These are phyloP conservation scores for Drosophila novamexicana DNA, from an alignment of 1,140 invertebrate species.

Conservation along the genomic window DNA sequence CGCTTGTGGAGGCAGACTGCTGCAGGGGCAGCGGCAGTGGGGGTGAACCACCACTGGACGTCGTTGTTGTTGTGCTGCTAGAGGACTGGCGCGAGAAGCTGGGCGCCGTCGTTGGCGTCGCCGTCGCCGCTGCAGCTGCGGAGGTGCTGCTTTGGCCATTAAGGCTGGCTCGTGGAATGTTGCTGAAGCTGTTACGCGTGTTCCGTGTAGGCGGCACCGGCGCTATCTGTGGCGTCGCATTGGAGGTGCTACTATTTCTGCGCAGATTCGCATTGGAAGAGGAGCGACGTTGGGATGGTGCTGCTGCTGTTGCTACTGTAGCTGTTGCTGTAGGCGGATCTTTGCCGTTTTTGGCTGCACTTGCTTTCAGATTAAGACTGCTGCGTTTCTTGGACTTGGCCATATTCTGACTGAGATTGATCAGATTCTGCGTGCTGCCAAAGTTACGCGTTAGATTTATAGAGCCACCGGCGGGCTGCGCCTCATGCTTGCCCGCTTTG, in stretches of 20 bases:
- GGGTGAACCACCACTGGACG: slow-evolving; percentile 35
- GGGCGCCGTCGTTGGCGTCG: slow-evolving; percentile 19
- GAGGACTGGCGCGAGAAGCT: slow-evolving; percentile 71
- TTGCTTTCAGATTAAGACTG: slow-evolving; percentile 75
- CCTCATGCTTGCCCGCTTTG: slow-evolving; percentile 54
- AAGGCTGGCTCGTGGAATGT: slow-evolving; percentile 81
- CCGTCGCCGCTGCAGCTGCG: slow-evolving; percentile 2
- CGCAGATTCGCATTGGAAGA: slow-evolving; percentile 77
- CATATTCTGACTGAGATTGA: slow-evolving; percentile 76
- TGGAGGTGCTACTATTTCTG: slow-evolving; percentile 67
- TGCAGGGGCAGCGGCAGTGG: slow-evolving; percentile 39
- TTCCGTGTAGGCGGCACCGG: slow-evolving; percentile 70
- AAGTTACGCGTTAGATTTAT: slow-evolving; percentile 75
- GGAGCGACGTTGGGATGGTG: slow-evolving; percentile 62
- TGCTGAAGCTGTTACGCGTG: slow-evolving; percentile 79
- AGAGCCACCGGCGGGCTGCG: slow-evolving; percentile 45
- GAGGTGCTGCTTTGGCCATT: slow-evolving; percentile 30
- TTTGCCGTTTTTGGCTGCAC: slow-evolving; percentile 60
- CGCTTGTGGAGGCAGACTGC: slow-evolving; percentile 68
- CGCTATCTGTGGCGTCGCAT: slow-evolving; percentile 37
- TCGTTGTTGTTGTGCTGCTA: slow-evolving; percentile 64
- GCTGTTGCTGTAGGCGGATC: slow-evolving; percentile 47
- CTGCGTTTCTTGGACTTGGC: slow-evolving; percentile 81
- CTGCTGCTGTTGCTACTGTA: neutral
- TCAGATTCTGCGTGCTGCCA: slow-evolving; percentile 81